These are phyloP conservation scores for Tipula confusa DNA, from an alignment of 2,888 invertebrate genomes.

Conservation along the genomic window DNA sequence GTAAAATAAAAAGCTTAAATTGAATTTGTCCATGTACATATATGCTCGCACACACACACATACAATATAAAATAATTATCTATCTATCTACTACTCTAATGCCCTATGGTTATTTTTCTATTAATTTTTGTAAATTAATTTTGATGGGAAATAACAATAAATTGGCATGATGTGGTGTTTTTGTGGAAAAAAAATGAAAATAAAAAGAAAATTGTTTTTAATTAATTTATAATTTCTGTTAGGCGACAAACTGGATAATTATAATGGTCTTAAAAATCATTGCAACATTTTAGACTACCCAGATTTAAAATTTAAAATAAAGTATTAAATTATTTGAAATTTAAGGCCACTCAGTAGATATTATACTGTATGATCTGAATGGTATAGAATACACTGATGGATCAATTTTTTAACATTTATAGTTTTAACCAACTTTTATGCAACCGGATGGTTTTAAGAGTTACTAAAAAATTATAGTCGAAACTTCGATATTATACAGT, in stretches of 20 bases:
- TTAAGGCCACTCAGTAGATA: no score
- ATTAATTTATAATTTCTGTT: not conserved
- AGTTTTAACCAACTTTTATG: no score
- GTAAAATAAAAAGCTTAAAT: not conserved
- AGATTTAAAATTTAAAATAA: no score
- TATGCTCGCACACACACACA: no score
- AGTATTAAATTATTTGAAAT: not conserved
- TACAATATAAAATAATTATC: not conserved
- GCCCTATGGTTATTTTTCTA: not conserved
- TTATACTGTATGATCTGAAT: no score
- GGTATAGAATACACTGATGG: no score
- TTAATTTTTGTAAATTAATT: not conserved
- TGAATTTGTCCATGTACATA: no score
- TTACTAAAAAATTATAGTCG: no score
- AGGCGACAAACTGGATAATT: not conserved
- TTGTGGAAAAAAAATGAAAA: not conserved
- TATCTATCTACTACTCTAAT: not conserved
- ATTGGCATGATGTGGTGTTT: not conserved
- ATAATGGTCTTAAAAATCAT: not conserved
- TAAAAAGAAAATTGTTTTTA: not conserved
- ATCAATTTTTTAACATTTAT: no score
- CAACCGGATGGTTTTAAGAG: no score
- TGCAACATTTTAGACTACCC: not conserved
- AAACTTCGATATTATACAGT: no score
- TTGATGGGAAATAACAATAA: not conserved